phyloP scores from a whole-genome alignment of 2,888 invertebrate species.

The Athalia cordata region DNA sequence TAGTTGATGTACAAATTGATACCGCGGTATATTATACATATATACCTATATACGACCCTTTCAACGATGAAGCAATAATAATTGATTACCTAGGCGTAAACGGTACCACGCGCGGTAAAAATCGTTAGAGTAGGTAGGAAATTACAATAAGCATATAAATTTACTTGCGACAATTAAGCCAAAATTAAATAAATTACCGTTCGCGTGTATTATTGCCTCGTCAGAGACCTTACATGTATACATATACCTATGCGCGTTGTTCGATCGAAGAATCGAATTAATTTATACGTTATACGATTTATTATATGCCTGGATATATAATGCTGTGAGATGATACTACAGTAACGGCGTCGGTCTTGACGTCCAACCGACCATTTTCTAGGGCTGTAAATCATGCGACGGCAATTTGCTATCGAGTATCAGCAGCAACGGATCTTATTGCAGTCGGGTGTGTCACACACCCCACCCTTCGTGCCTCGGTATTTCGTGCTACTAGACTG shows the following conservation, averaged over 20 bases:
- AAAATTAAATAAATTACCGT: too few species aligned
- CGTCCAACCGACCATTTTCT: not conserved
- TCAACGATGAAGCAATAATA: conserved; percentile 19
- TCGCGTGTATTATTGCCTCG: too few species aligned
- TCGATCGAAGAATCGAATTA: too few species aligned
- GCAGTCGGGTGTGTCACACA: conserved; percentile 35
- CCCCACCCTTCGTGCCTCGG: not conserved
- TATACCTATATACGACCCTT: not conserved
- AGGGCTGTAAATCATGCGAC: conserved; percentile 22
- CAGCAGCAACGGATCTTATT: conserved; percentile 29
- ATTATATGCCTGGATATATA: conserved; percentile 5
- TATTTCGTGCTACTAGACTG: not conserved
- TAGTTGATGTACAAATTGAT: not conserved
- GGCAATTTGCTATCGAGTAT: conserved; percentile 36
- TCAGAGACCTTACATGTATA: too few species aligned
- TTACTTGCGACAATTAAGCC: too few species aligned
- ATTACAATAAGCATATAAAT: conserved; percentile 15
- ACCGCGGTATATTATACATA: not conserved
- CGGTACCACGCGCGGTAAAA: conserved; percentile 5
- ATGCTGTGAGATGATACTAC: conserved; percentile 10
- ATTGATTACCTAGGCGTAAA: conserved; percentile 32
- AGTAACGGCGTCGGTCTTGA: conserved; percentile 23
- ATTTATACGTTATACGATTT: too few species aligned
- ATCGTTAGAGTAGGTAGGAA: not conserved
- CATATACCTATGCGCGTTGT: too few species aligned